Evolutionary conservation across 2,113 vertebrate species (phyloP), one percentile per base, ranked within the genome.

Genomic region (Lampris megalopsis): DNA sequence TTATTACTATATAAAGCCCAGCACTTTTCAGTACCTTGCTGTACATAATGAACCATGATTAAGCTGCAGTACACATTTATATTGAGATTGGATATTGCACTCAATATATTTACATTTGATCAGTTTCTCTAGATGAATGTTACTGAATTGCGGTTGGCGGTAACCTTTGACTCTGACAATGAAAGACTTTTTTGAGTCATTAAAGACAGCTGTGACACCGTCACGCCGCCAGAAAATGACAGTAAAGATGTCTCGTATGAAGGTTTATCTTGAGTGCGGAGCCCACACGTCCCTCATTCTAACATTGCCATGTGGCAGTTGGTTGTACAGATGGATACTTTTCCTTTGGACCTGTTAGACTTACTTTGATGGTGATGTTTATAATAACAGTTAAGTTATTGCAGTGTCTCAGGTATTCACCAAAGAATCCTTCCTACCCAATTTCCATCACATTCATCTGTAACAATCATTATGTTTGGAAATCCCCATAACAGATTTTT

Each of bases 21-120:
- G 92, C 93, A 95, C 93, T 94, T 95, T 54, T 66, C 68, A 74
- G 87, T 79, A 84, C 74, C 77, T 75, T 68, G 75, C 86, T 90
- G 89, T 91, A 93, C 52, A 91, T 84, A 88, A 72, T 66, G 78
- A 93, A 85, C 79, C 66, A 86, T 85, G 68, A 63, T 82, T 84
- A 89, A 86, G 86, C 84, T 89, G 71, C 78, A 85, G 85, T 75
- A 77, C 74, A 61, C 41, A 68, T 41, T 35, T 74, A 61, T 75
- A 65, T 79, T 11, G 13, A 72, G 71, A 57, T 73, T 60, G 2
- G 72, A 54, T 81, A 60, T 73, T 4, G 42, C 36, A 57, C 38
- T 9, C 65, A 9, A 63, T 65, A 38, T 56, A 68, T 66, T 83
- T 80, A 68, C 24, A 71, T 69, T 74, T 71, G 54, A 63, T 48